A percentile compares a stretch with the other conserved stretches of the same genome.
Evolutionary conservation across 2,797 vertebrate genomes (phyloP).

Genomic region (Yasuhikotakia modesta): DNA sequence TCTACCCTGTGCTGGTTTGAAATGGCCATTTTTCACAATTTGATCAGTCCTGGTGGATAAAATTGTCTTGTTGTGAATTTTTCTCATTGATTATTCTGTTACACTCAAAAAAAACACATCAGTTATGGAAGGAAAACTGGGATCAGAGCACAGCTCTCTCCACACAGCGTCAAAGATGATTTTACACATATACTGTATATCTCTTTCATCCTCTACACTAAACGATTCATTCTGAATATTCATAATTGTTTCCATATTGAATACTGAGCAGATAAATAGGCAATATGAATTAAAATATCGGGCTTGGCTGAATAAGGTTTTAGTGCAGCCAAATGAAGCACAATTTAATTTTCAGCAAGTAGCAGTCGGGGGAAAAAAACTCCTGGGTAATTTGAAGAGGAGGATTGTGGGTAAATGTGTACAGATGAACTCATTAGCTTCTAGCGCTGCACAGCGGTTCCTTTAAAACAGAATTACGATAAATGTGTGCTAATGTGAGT

Average conservation of each 20-base stretch:
- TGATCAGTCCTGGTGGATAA: too few species aligned
- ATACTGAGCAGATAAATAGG: not conserved
- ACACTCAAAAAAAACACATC: too few species aligned
- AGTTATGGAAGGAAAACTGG: too few species aligned
- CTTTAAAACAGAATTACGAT: conserved; percentile 51
- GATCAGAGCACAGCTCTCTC: too few species aligned
- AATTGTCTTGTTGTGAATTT: too few species aligned
- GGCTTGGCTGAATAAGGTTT: not conserved
- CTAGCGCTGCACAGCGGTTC: conserved; percentile 42
- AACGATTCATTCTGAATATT: not conserved
- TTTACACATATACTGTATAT: too few species aligned
- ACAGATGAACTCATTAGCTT: conserved; percentile 52
- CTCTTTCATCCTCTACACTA: not conserved
- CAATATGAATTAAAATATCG: not conserved
- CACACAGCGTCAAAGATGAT: too few species aligned
- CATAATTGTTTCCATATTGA: not conserved
- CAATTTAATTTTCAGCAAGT: conserved; percentile 48
- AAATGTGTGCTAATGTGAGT: conserved; percentile 46
- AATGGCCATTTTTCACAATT: not conserved
- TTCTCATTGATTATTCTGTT: too few species aligned
- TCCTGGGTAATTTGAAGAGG: conserved; percentile 44
- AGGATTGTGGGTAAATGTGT: conserved; percentile 52
- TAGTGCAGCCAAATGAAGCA: conserved; percentile 8
- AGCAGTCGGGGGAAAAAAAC: conserved; percentile 16
- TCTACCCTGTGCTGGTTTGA: not conserved